Evolutionary conservation across 2,797 vertebrate species (phyloP), one percentile per base, ranked within the genome.

Genomic region (Serranus cabrilla): DNA sequence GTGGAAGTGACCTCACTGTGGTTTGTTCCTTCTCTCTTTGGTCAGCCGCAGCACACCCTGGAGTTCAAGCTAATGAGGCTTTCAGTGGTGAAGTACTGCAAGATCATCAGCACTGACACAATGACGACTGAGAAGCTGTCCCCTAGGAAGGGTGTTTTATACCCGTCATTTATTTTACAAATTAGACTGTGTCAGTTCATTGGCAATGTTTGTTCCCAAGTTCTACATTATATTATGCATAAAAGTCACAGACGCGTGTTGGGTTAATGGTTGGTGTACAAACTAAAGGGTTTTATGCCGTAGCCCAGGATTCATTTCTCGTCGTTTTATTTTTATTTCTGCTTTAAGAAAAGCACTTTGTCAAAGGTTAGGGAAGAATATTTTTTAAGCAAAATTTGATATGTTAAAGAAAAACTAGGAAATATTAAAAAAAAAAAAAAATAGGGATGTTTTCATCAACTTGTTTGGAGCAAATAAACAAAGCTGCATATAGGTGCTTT

Each of bases 1-100:
- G 76, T 39, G 62, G 65, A 82, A 39, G 27, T 76, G 79, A 87
- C 43, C 70, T 88, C 73, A 47, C 31, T 61, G 64, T 37, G 66
- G 69, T 76, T n/a, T 74, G 55, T 31, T 81, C 47, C 52, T 42
- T 4, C 54, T 65, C 23, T 47, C 71, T 76, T 40, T 69, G 70
- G 61, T 79, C 18, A 54, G 68, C 64, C 7, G 2, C 60, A 69
- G 51, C 18, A 54, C 1, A 3, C 57, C 55, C 46, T 16, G 0
- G 25, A 73, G 27, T 62, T 73, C 49, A n/a, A 55, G 7, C 31
- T 75, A 47, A 37, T 50, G 23, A 78, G 16, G 63, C 42, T 40
- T 69, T 78, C 39, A 52, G 21, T 37, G 21, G 25, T 12, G 5
- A 67, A 12, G 4, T 7, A 34, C 37, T 62, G 18, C 18, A 16